These are phyloP conservation scores for Rallus limicola DNA, from an alignment of 2,113 vertebrate species.

Conservation along the genomic window DNA sequence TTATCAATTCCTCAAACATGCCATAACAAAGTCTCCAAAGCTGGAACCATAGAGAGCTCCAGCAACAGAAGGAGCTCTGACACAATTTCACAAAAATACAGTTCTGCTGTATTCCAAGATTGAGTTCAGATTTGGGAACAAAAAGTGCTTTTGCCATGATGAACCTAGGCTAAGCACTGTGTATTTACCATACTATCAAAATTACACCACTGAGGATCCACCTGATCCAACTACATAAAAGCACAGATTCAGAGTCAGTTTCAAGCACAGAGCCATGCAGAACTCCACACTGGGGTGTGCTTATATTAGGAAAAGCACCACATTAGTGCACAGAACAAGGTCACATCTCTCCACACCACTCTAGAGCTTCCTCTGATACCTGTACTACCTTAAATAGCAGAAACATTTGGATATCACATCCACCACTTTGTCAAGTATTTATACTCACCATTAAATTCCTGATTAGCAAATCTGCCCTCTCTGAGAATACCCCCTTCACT, in stretches of 20 bases:
- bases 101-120: background rate
- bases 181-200: background rate
- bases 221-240: background rate
- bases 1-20: background rate
- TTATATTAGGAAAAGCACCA: background rate
- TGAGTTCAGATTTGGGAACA: background rate
- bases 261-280: background rate
- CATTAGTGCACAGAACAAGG: background rate
- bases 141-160: background rate
- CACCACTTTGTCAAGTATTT: background rate
- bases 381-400: background rate
- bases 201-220: background rate
- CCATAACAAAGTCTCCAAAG: background rate
- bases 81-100: accelerated
- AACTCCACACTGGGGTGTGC: background rate
- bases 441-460: conserved; percentile 24
- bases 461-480: background rate
- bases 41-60: background rate
- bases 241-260: background rate
- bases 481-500: background rate
- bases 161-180: background rate
- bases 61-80: background rate
- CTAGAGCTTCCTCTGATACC: background rate
- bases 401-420: background rate
- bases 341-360: background rate